These are phyloP conservation scores for Dromaius novaehollandiae DNA, from an alignment of 2,113 vertebrate genomes.

Conservation along the genomic window DNA sequence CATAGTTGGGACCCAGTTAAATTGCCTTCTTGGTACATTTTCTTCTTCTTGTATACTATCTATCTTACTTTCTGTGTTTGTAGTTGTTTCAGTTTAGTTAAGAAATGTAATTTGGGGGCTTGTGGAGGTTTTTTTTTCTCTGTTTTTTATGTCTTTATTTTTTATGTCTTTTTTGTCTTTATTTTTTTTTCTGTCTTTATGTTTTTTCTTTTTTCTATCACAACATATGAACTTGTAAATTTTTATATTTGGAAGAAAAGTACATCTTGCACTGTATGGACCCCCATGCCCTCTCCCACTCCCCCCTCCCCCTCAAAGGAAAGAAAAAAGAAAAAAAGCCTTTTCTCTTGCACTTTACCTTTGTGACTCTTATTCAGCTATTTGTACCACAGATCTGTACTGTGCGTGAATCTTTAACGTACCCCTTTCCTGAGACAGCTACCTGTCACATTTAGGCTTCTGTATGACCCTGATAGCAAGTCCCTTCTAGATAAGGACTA, in stretches of 20 bases:
- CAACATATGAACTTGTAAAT: neutral
- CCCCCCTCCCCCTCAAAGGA: neutral
- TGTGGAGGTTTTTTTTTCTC: no score
- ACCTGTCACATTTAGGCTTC: neutral
- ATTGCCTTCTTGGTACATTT: neutral
- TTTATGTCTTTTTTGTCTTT: no score
- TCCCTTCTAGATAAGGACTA: neutral
- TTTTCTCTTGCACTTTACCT: neutral
- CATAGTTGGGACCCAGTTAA: neutral
- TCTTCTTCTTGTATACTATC: neutral
- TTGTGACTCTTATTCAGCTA: neutral
- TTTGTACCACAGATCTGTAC: neutral
- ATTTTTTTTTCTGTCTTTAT: no score
- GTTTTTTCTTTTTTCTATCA: neutral
- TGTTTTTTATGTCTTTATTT: no score
- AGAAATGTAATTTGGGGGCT: rapidly evolving
- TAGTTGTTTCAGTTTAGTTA: neutral
- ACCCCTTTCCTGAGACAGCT: neutral
- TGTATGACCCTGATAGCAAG: neutral
- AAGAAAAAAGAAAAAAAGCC: neutral
- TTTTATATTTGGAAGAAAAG: neutral
- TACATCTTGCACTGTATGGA: neutral
- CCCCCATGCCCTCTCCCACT: neutral
- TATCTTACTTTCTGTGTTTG: neutral
- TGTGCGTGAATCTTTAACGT: neutral